phyloP scores from a whole-genome alignment of 2,797 vertebrate genomes.

The Gobio occitaniae region DNA sequence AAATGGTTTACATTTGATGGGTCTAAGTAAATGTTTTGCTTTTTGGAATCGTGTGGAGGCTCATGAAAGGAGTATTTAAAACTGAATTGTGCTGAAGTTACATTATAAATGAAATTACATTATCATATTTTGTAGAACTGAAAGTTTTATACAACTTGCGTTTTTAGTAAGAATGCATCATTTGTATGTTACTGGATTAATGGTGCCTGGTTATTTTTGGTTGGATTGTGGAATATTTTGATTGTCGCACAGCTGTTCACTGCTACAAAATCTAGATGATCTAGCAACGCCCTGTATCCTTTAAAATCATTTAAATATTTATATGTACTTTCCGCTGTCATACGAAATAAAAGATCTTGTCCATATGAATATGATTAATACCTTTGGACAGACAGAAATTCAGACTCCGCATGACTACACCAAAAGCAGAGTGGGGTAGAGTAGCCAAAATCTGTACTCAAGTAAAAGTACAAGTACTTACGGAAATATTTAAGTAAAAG shows the following conservation, averaged over 20 bases:
- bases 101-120: neutral
- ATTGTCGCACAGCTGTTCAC: neutral
- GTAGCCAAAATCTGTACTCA: too few species aligned
- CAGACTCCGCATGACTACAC: too few species aligned
- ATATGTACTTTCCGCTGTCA: neutral
- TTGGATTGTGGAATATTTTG: neutral
- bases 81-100: neutral
- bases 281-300: neutral
- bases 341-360: too few species aligned
- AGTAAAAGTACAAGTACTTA: too few species aligned
- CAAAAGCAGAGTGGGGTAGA: too few species aligned
- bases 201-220: neutral
- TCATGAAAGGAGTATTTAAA: neutral
- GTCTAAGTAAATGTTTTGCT: slow-evolving; percentile 1
- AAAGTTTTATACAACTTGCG: neutral
- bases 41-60: neutral
- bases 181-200: neutral
- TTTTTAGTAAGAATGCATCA: neutral
- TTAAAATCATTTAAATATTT: neutral
- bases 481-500: too few species aligned
- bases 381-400: neutral
- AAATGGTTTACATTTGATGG: neutral
- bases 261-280: neutral
- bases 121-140: neutral
- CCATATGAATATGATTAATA: neutral